Base-by-base conservation (phyloP, 2,888 invertebrate species). In the Lamproptera curius region DNA sequence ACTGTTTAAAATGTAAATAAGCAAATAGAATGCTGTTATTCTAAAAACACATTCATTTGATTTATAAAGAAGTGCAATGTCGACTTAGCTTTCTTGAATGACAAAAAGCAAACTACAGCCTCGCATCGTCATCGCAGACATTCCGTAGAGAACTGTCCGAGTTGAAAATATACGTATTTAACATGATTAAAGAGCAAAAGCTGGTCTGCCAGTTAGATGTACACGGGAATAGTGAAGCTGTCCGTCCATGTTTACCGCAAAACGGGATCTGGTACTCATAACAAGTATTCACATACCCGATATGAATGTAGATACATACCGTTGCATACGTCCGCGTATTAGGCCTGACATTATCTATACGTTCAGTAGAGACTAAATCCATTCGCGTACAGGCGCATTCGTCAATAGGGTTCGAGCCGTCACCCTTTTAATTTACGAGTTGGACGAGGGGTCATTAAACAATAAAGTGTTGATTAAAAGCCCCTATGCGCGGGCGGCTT, bases 401-500 rank as follows among this genome's bases (percentile, higher is more conserved):
- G 76, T 85, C 85, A 79, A 86, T 86, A 83, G 86, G 82, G 82
- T 75, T 74, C 81, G 77, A 79, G 66, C 82, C 81, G 81, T 85
- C 87, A 85, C 87, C 87, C 87, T 87, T 86, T 86, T 86, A 86
- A 87, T 86, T 86, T 86, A 85, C 63, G 78, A 79, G 64, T 76
- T 70, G 76, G 76, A 72, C 82, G 83, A 85, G 76, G 84, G 87
- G 84, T 85, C 86, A 87, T 87, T 87, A 87, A 87, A 87, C 87
- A 87, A 87, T 86, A 86, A 85, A 86, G 87, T 86, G 87, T 86
- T 86, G 87, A 87, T 87, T 86, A 87, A 87, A 86, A 86, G 87
- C 87, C 87, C 87, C 83, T 80, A 87, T 87, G 84, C 78, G 76
- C 77, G 75, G 73, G 74, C 70, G 65, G 61, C 59, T 59, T 59